Evolutionary conservation across 2,113 vertebrate genomes (phyloP).

Genomic region (Trematocara variabile): DNA sequence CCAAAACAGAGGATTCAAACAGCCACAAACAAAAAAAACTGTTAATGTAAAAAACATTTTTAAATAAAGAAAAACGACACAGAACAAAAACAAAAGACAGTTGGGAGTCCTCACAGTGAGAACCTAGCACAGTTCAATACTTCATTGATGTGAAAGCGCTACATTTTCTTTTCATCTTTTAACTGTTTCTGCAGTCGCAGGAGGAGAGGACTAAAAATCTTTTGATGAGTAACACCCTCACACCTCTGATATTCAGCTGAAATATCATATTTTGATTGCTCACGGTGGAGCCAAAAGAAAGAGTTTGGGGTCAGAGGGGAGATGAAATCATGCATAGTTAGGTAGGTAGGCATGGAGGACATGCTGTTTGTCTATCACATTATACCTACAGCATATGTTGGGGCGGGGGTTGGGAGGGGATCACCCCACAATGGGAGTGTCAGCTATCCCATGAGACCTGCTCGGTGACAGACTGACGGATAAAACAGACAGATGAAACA

Average conservation of each 20-base stretch:
- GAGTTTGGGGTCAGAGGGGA: background rate
- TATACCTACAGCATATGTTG: slow-evolving; percentile 85
- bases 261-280: background rate
- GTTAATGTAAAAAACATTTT: background rate
- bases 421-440: slow-evolving; percentile 78
- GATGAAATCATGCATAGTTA: slow-evolving; percentile 38
- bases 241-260: background rate
- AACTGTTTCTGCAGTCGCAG: background rate
- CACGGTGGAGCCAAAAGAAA: background rate
- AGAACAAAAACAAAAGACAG: background rate
- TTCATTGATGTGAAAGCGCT: background rate
- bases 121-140: background rate
- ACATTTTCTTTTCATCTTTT: background rate
- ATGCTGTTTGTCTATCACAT: slow-evolving; percentile 61
- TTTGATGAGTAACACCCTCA: background rate
- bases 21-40: background rate
- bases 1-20: background rate
- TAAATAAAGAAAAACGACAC: background rate
- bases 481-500: slow-evolving; percentile 70
- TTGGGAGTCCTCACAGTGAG: background rate
- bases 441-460: slow-evolving; percentile 98
- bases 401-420: slow-evolving; percentile 77
- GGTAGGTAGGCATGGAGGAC: background rate
- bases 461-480: slow-evolving; percentile 94
- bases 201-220: background rate